These are phyloP conservation scores for Solea solea DNA, from an alignment of 2,113 vertebrate genomes.

Conservation along the genomic window DNA sequence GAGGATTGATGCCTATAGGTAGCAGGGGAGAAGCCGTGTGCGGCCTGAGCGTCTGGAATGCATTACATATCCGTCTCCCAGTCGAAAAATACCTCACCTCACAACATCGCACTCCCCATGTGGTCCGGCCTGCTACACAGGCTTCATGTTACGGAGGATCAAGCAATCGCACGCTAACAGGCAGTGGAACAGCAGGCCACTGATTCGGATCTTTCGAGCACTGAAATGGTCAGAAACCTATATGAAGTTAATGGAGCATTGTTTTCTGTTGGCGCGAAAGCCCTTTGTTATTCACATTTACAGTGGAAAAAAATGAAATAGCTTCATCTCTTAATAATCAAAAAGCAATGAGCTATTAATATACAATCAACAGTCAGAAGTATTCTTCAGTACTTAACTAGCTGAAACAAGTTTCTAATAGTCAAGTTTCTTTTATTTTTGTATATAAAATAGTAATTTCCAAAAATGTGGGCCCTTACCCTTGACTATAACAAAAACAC, in stretches of 20 bases:
- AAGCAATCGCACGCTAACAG: constrained; percentile 73
- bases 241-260: constrained; percentile 27
- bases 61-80: constrained; percentile 76
- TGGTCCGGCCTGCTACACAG: constrained; percentile 66
- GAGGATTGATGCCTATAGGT: constrained; percentile 83
- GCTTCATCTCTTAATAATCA: too few relatives aligned
- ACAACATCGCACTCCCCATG: constrained; percentile 75
- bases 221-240: constrained; percentile 31
- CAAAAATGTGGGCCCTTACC: too few relatives aligned
- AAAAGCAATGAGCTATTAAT: too few relatives aligned
- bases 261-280: constrained; percentile 8
- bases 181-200: constrained; percentile 35
- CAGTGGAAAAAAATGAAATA: too few relatives aligned
- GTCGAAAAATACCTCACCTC: constrained; percentile 74
- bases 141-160: constrained; percentile 75
- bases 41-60: constrained; percentile 77
- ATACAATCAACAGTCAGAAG: too few relatives aligned
- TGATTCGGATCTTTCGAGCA: constrained; percentile 23
- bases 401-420: too few relatives aligned
- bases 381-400: too few relatives aligned
- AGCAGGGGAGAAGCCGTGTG: constrained; percentile 70
- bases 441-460: too few relatives aligned
- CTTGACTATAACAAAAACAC: too few relatives aligned
- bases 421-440: too few relatives aligned
- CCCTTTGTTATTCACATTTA: neutral